Evolutionary conservation across 2,797 vertebrate species (phyloP).

Genomic region (Podarcis lilfordi): DNA sequence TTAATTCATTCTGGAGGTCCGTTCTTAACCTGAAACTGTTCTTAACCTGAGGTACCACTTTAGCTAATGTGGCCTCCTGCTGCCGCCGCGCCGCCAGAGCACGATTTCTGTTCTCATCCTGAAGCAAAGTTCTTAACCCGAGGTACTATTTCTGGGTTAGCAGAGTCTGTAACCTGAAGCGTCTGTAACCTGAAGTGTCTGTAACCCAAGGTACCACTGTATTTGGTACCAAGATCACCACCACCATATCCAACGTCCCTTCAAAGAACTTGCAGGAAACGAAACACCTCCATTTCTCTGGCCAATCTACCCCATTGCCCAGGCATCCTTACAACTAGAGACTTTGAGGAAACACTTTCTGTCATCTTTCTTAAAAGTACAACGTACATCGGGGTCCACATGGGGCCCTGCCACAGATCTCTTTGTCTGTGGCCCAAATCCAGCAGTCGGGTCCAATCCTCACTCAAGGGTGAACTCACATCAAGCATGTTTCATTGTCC

Average conservation of each 20-base stretch:
- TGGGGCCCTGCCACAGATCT: background rate
- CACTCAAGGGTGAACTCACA: background rate
- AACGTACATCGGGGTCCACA: too few species aligned
- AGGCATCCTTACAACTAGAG: background rate
- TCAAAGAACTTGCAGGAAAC: background rate
- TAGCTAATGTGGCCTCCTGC: too few species aligned
- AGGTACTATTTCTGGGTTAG: too few species aligned
- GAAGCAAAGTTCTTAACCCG: too few species aligned
- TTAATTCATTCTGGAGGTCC: too few species aligned
- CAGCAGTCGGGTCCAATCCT: background rate
- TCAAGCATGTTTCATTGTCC: background rate
- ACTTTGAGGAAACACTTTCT: background rate
- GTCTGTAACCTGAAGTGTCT: too few species aligned
- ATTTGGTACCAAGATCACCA: background rate
- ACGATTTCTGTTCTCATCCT: too few species aligned
- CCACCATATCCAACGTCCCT: background rate
- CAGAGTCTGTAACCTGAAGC: too few species aligned
- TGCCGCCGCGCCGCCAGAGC: too few species aligned
- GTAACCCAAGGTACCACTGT: too few species aligned
- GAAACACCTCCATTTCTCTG: background rate
- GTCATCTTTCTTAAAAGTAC: background rate
- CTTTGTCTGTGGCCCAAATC: background rate
- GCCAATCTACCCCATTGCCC: background rate
- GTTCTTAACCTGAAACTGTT: too few species aligned
- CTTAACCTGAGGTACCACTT: too few species aligned